Conservation (phyloP, 2,888 invertebrate species). For the Trichopria drosophilae region DNA sequence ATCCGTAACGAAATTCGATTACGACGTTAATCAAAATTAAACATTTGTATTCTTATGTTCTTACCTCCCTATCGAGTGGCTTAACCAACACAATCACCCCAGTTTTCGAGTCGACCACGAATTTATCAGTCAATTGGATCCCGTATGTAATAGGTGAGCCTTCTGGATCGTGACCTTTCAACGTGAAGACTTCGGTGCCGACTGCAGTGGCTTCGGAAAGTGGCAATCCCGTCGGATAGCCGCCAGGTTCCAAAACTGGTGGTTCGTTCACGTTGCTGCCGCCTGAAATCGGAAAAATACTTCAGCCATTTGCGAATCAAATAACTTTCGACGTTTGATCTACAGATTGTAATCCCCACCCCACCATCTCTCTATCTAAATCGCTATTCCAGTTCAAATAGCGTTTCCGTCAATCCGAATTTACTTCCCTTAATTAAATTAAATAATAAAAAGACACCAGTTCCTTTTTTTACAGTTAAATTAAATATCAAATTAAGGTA, state of each 20-base stretch:
- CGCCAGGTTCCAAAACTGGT: slow-evolving; percentile 51
- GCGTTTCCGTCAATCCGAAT: slow-evolving; percentile 27
- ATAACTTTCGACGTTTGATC: no score
- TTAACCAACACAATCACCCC: slow-evolving; percentile 80
- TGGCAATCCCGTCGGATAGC: slow-evolving; percentile 57
- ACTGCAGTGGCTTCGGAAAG: slow-evolving; percentile 79
- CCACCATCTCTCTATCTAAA: no score
- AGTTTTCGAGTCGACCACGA: slow-evolving; percentile 74
- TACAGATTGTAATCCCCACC: no score
- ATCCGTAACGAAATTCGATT: no score
- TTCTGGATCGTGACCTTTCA: slow-evolving; percentile 83
- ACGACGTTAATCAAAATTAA: no score
- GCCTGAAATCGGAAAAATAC: slow-evolving; percentile 44
- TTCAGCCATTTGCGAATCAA: background rate
- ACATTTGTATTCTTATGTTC: no score
- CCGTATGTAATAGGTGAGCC: slow-evolving; percentile 72
- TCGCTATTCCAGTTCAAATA: slow-evolving; percentile 32
- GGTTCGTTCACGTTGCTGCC: slow-evolving; percentile 56
- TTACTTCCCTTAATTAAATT: slow-evolving; percentile 19
- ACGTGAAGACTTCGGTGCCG: slow-evolving; percentile 75
- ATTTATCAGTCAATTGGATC: slow-evolving; percentile 79
- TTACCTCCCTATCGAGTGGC: slow-evolving; percentile 81
- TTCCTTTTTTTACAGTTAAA: no score
- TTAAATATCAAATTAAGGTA: no score
- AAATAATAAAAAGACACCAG: no score